phyloP scores from a whole-genome alignment of 2,113 vertebrate genomes.

The Oophaga pumilio region DNA sequence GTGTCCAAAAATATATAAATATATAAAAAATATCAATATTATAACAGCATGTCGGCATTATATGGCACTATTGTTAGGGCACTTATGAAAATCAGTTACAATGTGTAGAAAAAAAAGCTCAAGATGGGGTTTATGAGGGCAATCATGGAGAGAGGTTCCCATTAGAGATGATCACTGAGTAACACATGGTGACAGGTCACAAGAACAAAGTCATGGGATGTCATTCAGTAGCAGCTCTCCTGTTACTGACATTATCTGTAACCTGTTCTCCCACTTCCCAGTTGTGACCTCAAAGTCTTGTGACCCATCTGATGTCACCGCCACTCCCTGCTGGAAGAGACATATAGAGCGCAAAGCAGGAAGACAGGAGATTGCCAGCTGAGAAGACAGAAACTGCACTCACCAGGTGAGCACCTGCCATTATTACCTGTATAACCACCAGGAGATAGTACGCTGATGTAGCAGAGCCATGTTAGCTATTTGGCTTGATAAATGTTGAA shows the following conservation, averaged over 20 bases:
- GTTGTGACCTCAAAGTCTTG: conserved; percentile 38
- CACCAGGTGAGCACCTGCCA: neutral
- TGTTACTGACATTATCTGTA: conserved; percentile 2
- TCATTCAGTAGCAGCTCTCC: neutral
- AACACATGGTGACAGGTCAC: neutral
- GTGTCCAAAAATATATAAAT: no score
- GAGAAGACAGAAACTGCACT: neutral
- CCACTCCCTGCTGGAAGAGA: neutral
- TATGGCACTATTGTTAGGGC: neutral
- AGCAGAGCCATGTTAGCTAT: neutral
- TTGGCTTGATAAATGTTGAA: neutral
- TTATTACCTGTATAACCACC: neutral
- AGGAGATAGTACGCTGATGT: neutral
- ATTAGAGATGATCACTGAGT: neutral
- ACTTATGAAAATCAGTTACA: neutral
- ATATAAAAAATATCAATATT: no score
- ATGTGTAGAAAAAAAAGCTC: neutral
- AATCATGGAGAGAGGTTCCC: neutral
- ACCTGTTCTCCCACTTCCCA: conserved; percentile 34
- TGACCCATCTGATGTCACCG: conserved; percentile 27
- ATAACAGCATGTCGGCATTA: neutral
- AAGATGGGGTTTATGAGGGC: no score
- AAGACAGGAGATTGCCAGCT: neutral
- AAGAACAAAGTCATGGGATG: neutral
- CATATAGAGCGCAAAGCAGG: neutral